These are phyloP conservation scores for Leptopterna dolabrata DNA, from an alignment of 2,888 invertebrate genomes.

Conservation along the genomic window DNA sequence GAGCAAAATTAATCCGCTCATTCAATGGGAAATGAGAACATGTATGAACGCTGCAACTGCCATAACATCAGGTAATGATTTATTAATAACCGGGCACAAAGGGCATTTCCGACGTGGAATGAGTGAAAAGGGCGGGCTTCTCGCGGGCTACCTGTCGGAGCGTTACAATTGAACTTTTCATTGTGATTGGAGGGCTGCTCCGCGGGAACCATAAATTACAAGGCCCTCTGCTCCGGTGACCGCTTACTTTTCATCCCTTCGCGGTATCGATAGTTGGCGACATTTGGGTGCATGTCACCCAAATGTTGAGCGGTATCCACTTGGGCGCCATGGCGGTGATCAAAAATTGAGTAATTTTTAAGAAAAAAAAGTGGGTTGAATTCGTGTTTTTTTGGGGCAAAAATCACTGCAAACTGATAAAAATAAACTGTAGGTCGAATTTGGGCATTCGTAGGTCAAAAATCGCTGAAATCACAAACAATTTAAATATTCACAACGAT, in stretches of 20 bases:
- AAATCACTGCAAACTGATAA: no score
- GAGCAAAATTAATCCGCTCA: background rate
- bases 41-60: background rate
- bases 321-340: no score
- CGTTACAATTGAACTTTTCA: background rate
- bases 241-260: background rate
- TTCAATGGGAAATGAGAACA: background rate
- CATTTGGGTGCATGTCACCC: background rate
- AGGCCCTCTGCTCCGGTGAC: background rate
- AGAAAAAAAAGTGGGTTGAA: no score
- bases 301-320: no score
- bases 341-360: no score
- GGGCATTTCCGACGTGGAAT: conserved; percentile 23
- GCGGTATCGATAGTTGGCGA: background rate
- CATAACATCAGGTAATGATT: conserved; percentile 17
- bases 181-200: background rate
- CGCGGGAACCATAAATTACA: background rate
- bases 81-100: conserved; percentile 42
- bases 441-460: no score
- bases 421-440: no score
- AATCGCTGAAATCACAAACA: no score
- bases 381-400: no score
- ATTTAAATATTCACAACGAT: no score
- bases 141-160: background rate
- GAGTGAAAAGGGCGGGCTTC: conserved; percentile 23